phyloP scores from a whole-genome alignment of 2,888 invertebrate species.

The Laspeyria flexula region DNA sequence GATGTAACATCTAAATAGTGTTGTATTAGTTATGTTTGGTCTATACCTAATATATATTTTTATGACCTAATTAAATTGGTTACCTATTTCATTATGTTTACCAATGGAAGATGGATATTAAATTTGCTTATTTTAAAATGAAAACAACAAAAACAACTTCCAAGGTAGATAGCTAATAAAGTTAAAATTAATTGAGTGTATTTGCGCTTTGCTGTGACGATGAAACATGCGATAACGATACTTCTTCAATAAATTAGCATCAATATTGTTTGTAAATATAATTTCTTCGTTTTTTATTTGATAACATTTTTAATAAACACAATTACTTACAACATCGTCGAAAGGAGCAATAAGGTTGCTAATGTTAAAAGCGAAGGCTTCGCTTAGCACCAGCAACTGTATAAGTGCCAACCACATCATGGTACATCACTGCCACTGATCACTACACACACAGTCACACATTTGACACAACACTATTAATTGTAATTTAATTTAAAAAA shows the following conservation, averaged over 20 bases:
- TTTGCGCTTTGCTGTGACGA: constrained; percentile 18
- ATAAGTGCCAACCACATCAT: constrained; percentile 74
- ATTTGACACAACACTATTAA: constrained; percentile 11
- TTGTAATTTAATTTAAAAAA: background rate
- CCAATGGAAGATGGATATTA: too few relatives aligned
- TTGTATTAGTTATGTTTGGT: too few relatives aligned
- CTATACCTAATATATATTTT: too few relatives aligned
- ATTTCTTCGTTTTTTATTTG: constrained; percentile 14
- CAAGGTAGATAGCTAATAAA: too few relatives aligned
- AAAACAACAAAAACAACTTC: too few relatives aligned
- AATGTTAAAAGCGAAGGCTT: constrained; percentile 63
- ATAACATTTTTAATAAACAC: constrained; percentile 18
- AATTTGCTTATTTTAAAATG: too few relatives aligned
- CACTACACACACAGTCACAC: constrained; percentile 49
- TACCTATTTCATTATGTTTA: too few relatives aligned
- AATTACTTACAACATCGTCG: constrained; percentile 68
- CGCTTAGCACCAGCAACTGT: constrained; percentile 69
- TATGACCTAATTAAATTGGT: too few relatives aligned
- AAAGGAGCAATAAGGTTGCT: constrained; percentile 55
- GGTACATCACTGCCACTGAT: constrained; percentile 62
- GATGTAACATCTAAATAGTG: too few relatives aligned
- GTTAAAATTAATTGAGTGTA: constrained; percentile 12
- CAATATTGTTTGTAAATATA: constrained; percentile 23
- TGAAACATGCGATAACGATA: constrained; percentile 16
- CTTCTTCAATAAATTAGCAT: constrained; percentile 18